A percentile compares a stretch with the other conserved stretches of the same genome.
These are phyloP conservation scores for Decapterus maruadsi DNA, from an alignment of 2,797 vertebrate species.

Conservation along the genomic window DNA sequence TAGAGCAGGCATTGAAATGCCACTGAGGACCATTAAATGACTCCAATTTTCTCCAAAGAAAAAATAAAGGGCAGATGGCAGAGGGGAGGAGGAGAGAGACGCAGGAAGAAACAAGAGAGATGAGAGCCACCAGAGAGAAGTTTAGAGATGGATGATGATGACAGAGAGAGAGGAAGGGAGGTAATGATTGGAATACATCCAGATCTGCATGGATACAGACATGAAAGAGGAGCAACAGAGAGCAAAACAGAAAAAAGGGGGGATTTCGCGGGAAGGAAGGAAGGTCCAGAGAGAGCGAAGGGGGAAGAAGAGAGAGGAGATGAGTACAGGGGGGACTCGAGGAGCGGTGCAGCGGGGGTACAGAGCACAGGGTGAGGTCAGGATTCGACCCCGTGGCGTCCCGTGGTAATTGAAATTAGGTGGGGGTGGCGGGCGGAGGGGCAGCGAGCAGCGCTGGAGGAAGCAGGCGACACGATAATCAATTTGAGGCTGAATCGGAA, in stretches of 20 bases:
- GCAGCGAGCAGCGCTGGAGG: slow-evolving; percentile 62
- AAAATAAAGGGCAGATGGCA: slow-evolving; percentile 70
- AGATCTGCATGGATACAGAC: slow-evolving; percentile 24
- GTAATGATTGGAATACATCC: slow-evolving; percentile 64
- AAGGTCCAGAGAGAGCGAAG: neutral
- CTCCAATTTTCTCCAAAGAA: slow-evolving; percentile 33
- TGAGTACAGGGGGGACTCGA: neutral
- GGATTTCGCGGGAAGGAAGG: neutral
- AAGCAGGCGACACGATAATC: slow-evolving; percentile 84
- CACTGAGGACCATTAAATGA: slow-evolving; percentile 20
- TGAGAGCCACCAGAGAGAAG: slow-evolving; percentile 49
- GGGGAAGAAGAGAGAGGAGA: neutral
- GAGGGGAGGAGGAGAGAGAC: slow-evolving; percentile 28
- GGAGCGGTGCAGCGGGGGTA: neutral
- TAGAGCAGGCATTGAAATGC: slow-evolving; percentile 21
- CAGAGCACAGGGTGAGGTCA: slow-evolving; percentile 49
- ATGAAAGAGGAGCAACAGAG: slow-evolving; percentile 26
- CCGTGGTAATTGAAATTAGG: slow-evolving; percentile 73
- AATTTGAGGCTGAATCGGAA: slow-evolving; percentile 83
- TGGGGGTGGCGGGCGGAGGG: slow-evolving; percentile 5
- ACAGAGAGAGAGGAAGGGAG: slow-evolving; percentile 53
- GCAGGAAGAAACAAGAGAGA: slow-evolving; percentile 44
- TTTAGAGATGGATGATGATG: slow-evolving; percentile 68
- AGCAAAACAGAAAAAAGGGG: slow-evolving; percentile 2
- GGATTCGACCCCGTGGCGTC: slow-evolving; percentile 50